Conservation (phyloP, 2,797 vertebrate species). For the Lateolabrax maculatus region DNA sequence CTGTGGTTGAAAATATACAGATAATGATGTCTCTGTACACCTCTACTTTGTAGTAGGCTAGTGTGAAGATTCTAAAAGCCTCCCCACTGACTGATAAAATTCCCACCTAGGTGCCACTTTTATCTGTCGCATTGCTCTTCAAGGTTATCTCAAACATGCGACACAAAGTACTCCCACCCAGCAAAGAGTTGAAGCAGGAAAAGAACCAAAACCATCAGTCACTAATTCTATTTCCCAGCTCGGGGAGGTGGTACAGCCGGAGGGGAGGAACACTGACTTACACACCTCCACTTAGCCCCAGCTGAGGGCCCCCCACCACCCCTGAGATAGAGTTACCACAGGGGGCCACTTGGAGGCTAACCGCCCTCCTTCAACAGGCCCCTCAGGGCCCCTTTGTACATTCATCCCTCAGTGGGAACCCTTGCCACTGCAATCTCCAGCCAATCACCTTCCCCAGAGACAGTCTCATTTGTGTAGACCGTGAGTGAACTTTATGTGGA, state of each 20-base stretch:
- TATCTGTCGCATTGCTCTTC: slow-evolving; percentile 70
- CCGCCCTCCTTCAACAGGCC: slow-evolving; percentile 78
- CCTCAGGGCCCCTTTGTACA: slow-evolving; percentile 83
- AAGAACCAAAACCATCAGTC: slow-evolving; percentile 79
- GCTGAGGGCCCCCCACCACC: slow-evolving; percentile 85
- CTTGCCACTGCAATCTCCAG: slow-evolving; percentile 81
- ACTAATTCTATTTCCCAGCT: slow-evolving; percentile 85
- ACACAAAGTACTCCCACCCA: slow-evolving; percentile 66
- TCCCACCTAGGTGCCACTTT: slow-evolving; percentile 54
- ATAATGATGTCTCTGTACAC: no score
- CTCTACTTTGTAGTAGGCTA: slow-evolving; percentile 11
- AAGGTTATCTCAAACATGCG: slow-evolving; percentile 78
- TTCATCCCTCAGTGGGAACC: slow-evolving; percentile 84
- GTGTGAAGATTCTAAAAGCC: slow-evolving; percentile 43
- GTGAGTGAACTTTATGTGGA: slow-evolving; percentile 71
- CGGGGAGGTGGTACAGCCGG: slow-evolving; percentile 81
- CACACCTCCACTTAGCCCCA: slow-evolving; percentile 87
- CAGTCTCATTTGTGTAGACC: slow-evolving; percentile 79
- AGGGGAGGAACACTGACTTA: slow-evolving; percentile 83
- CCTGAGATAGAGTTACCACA: slow-evolving; percentile 85
- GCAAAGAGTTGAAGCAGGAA: slow-evolving; percentile 70
- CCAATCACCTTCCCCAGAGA: slow-evolving; percentile 79
- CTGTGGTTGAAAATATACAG: no score
- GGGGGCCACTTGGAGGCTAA: slow-evolving; percentile 84
- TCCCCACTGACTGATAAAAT: slow-evolving; percentile 57